Evolutionary conservation across 2,888 invertebrate species (phyloP), one percentile per base, ranked within the genome.

Genomic region (Eristalinus sepulchralis): DNA sequence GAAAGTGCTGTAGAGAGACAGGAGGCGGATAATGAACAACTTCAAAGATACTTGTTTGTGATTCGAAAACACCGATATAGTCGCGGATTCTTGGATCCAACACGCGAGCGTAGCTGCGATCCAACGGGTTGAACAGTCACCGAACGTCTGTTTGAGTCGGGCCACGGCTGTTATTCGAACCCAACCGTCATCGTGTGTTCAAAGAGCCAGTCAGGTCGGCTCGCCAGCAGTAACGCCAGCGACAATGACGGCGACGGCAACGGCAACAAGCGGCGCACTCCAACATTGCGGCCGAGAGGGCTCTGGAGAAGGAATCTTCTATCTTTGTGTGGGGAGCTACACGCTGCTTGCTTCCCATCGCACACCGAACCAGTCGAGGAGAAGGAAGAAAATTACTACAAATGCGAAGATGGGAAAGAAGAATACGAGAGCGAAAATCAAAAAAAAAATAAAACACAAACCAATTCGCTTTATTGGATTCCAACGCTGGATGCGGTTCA

Each of bases 61-160:
- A 63, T 63, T 77, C 68, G 53, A 1, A 60, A 27, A 77, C 72
- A 70, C 53, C 64, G 59, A 67, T 62, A 47, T 63, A 81, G 67
- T 20, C 62, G 76, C 78, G 5, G 83, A 67, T 73, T 83, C 79
- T 64, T 83, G 66, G 47, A 47, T 86, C 78, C 63, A 75, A 79
- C 86, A 68, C 62, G 75, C 66, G 47, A 47, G 17, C 17, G 70
- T 57, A 76, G 76, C 67, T 72, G 68, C 87, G 86, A 87, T 83
- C 89, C 89, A 88, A 86, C 88, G 88, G 73, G 83, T 72, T 88
- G 86, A 88, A 84, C 88, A 89, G 89, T 88, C 89, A 88, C 88
- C 88, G 89, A 89, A 88, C 88, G 89, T 89, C 89, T 89, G 89
- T 82, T 75, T 78, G 75, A 82, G 78, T 79, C 60, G 70, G 77